Percentiles rank a stretch among this genome's conserved stretches.
Evolutionary conservation across 2,797 vertebrate genomes (phyloP).

Genomic region (Mormyrops attenuatus): DNA sequence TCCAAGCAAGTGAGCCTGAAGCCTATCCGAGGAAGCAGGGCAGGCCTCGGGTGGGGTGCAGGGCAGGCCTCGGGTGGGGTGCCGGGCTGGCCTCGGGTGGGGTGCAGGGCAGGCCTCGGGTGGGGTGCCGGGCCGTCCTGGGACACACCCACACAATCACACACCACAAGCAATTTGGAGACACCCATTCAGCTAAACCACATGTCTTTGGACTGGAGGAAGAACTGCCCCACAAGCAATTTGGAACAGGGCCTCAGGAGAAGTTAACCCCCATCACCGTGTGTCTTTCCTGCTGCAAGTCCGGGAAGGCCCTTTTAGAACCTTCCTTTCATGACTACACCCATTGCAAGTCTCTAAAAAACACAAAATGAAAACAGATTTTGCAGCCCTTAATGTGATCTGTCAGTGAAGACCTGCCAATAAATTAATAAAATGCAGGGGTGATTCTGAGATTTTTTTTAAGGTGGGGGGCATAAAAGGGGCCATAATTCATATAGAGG

Average conservation of each 20-base stretch:
- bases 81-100: not conserved
- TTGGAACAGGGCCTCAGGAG: not conserved
- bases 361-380: not conserved
- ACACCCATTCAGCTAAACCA: not conserved
- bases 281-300: not conserved
- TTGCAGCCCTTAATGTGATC: not conserved
- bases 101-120: no score
- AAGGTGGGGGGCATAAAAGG: not conserved
- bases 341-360: not conserved
- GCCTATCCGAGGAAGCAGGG: not conserved
- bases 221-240: not conserved
- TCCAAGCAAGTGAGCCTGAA: not conserved
- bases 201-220: not conserved
- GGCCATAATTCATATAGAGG: not conserved
- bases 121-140: not conserved
- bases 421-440: not conserved
- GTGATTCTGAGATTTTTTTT: not conserved
- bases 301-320: not conserved
- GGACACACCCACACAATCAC: not conserved
- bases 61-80: not conserved
- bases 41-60: not conserved
- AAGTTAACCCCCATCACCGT: not conserved
- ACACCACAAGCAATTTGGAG: not conserved
- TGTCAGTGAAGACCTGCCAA: not conserved
- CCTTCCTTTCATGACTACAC: not conserved